Percentiles rank a stretch among this genome's conserved stretches.
These are phyloP conservation scores for Craseonycteris thonglongyai DNA, from an alignment of 2,113 vertebrate species.

Conservation along the genomic window DNA sequence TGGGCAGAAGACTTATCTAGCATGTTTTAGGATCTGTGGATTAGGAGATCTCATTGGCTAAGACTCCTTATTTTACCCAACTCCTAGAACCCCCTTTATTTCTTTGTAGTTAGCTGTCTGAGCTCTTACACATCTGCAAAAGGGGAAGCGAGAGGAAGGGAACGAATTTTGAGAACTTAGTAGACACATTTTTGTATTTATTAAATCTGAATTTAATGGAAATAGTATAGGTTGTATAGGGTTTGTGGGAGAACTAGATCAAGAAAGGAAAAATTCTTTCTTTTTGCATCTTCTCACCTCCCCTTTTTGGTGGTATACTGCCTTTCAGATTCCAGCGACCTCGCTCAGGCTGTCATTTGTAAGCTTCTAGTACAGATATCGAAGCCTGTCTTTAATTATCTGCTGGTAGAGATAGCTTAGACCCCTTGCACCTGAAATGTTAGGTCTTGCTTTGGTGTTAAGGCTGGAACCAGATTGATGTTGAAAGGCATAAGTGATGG, in stretches of 20 bases:
- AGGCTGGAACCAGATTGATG: not conserved
- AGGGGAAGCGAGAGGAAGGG: not conserved
- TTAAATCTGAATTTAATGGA: constrained; percentile 13
- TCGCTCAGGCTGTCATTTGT: not conserved
- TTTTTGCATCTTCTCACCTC: not conserved
- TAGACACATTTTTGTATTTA: constrained; percentile 12
- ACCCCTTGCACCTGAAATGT: not conserved
- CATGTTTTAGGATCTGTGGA: not conserved
- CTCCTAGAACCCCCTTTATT: not conserved
- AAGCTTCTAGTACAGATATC: not conserved
- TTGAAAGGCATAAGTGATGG: not conserved
- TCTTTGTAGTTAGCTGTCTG: not conserved
- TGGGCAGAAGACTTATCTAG: not conserved
- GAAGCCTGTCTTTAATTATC: constrained; percentile 22
- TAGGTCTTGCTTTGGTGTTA: not conserved
- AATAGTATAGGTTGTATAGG: not conserved
- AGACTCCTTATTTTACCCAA: not conserved
- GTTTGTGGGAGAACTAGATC: not conserved
- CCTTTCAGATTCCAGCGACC: not conserved
- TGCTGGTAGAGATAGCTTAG: constrained; percentile 24
- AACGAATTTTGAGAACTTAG: not conserved
- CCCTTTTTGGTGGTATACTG: not conserved
- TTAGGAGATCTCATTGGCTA: not conserved
- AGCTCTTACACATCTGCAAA: not conserved
- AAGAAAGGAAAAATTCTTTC: not conserved